phyloP scores from a whole-genome alignment of 2,888 invertebrate genomes.

The Himalopsyche anomala region DNA sequence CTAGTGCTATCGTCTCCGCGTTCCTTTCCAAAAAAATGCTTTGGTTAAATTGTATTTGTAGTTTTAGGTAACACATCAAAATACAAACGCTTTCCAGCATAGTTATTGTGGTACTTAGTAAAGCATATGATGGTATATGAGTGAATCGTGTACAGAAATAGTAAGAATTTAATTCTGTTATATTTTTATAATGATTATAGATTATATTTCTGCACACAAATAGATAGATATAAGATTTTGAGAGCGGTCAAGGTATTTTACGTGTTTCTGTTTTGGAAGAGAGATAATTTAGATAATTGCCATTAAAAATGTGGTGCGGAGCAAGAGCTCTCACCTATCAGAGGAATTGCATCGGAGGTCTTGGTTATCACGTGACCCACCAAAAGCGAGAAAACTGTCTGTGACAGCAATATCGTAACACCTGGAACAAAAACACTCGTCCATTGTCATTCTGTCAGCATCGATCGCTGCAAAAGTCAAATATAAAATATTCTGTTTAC shows the following conservation, averaged over 20 bases:
- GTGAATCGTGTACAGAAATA: not conserved
- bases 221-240: not conserved
- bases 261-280: constrained; percentile 59
- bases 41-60: too few species aligned
- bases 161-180: not conserved
- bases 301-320: constrained; percentile 64
- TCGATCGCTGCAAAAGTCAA: not conserved
- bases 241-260: constrained; percentile 15
- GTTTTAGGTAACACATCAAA: too few species aligned
- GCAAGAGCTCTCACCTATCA: constrained; percentile 87
- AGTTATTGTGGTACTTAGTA: not conserved
- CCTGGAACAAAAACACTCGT: constrained; percentile 81
- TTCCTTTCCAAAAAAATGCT: not conserved
- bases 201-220: not conserved
- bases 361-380: constrained; percentile 99
- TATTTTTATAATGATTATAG: not conserved
- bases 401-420: constrained; percentile 99
- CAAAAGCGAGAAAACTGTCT: constrained; percentile 99
- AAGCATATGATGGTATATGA: not conserved
- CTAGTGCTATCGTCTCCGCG: constrained; percentile 65
- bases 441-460: constrained; percentile 63
- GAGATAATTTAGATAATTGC: constrained; percentile 59
- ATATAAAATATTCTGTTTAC: not conserved
- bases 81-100: not conserved
- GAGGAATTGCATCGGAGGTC: constrained; percentile 99